A percentile compares a stretch with the other conserved stretches of the same genome.
Evolutionary conservation across 2,888 invertebrate genomes (phyloP).

Genomic region (Perizoma affinitatum): DNA sequence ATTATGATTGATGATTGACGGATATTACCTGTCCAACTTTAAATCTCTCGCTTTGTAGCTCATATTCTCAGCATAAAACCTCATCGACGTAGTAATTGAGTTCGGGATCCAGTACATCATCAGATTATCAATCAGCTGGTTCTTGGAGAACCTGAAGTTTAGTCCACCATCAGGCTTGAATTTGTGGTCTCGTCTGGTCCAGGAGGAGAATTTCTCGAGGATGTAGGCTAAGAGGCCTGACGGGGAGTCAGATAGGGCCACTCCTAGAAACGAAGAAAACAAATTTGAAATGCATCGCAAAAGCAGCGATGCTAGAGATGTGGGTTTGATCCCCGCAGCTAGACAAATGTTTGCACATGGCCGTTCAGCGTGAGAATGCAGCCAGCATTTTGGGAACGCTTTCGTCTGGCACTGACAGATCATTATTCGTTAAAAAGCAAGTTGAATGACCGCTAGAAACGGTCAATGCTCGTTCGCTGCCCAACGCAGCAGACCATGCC

Average conservation of each 20-base stretch:
- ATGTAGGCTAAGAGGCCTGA: constrained; percentile 92
- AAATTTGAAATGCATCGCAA: background rate
- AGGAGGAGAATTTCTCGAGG: constrained; percentile 92
- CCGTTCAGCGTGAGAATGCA: too few relatives aligned
- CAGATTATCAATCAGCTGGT: constrained; percentile 91
- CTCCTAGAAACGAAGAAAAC: constrained; percentile 48
- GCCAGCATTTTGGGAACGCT: too few relatives aligned
- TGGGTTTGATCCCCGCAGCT: too few relatives aligned
- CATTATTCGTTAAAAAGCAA: too few relatives aligned
- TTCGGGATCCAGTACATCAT: constrained; percentile 93
- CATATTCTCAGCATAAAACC: constrained; percentile 88
- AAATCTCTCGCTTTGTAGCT: constrained; percentile 51
- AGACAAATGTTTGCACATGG: too few relatives aligned
- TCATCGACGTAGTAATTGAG: constrained; percentile 89
- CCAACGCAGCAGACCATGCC: constrained; percentile 1
- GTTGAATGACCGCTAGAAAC: constrained; percentile 9
- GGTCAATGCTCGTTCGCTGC: background rate
- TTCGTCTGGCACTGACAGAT: too few relatives aligned
- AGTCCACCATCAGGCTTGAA: constrained; percentile 88
- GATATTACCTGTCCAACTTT: constrained; percentile 62
- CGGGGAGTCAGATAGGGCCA: constrained; percentile 88
- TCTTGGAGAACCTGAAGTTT: constrained; percentile 84
- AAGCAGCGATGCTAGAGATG: too few relatives aligned
- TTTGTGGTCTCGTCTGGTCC: constrained; percentile 83
- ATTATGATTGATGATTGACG: background rate